These are phyloP conservation scores for Lottia gigantea DNA, from an alignment of 2,888 invertebrate genomes.

Conservation along the genomic window DNA sequence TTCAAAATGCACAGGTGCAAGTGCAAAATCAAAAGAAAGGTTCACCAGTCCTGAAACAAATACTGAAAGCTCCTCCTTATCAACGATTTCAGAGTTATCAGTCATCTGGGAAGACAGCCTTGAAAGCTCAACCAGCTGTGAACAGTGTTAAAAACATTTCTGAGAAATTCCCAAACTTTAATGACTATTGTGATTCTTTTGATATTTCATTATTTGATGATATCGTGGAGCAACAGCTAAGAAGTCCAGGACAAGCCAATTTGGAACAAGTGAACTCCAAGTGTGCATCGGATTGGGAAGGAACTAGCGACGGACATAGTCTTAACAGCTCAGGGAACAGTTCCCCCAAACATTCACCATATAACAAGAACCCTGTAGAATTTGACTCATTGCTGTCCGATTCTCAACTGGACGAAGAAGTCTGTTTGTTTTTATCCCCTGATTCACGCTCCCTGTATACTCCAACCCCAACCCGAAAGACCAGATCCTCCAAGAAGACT, in stretches of 20 bases:
- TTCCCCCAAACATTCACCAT: neutral
- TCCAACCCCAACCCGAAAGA: too few species aligned
- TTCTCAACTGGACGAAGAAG: slow-evolving; percentile 1
- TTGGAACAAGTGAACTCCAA: neutral
- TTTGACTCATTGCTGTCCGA: neutral
- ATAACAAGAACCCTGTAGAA: neutral
- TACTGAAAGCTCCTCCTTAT: too few species aligned
- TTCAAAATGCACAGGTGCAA: neutral
- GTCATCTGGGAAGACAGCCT: too few species aligned
- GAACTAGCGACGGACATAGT: neutral
- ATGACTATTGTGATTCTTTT: slow-evolving; percentile 1
- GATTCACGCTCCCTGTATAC: too few species aligned
- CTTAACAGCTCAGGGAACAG: neutral
- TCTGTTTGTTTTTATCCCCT: neutral
- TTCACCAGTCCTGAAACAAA: neutral
- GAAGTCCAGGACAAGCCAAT: neutral
- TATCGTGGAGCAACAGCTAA: neutral
- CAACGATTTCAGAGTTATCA: neutral
- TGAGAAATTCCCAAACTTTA: neutral
- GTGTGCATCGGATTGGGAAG: neutral
- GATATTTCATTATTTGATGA: neutral
- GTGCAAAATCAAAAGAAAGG: neutral
- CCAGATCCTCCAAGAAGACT: too few species aligned
- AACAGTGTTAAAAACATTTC: too few species aligned
- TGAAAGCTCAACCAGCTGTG: too few species aligned